phyloP scores from a whole-genome alignment of 2,797 vertebrate species.

The Sebastes nivosus region DNA sequence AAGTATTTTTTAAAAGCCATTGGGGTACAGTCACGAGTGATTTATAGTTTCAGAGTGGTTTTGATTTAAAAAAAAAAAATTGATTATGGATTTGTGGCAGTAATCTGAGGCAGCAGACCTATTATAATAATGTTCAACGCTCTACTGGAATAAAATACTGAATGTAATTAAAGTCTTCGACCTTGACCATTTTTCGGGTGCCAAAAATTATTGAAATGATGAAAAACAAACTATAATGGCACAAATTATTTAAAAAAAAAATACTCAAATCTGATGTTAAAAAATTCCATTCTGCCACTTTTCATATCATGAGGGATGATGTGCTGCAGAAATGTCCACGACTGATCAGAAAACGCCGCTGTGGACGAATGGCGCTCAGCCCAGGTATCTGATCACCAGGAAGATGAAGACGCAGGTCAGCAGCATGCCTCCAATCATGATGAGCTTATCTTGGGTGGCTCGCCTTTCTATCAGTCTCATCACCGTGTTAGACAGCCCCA shows the following conservation, averaged over 20 bases:
- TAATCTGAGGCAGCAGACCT: slow-evolving; percentile 12
- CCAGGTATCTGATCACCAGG: slow-evolving; percentile 92
- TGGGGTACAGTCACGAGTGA: slow-evolving; percentile 10
- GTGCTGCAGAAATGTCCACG: slow-evolving; percentile 55
- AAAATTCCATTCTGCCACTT: slow-evolving; percentile 33
- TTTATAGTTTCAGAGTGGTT: slow-evolving; percentile 51
- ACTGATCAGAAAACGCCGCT: not conserved
- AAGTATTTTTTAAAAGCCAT: not conserved
- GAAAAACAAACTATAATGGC: slow-evolving; percentile 22
- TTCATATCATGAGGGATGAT: slow-evolving; percentile 67
- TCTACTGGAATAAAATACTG: slow-evolving; percentile 61
- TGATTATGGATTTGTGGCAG: slow-evolving; percentile 13
- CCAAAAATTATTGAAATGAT: not conserved
- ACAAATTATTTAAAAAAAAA: slow-evolving; percentile 27
- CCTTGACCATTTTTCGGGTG: slow-evolving; percentile 13
- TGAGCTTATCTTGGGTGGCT: slow-evolving; percentile 95
- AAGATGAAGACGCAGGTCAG: slow-evolving; percentile 94
- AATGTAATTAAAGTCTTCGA: slow-evolving; percentile 7
- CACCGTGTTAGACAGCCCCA: slow-evolving; percentile 97
- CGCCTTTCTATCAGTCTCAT: slow-evolving; percentile 97
- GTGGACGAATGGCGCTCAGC: slow-evolving; percentile 76
- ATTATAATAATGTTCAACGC: slow-evolving; percentile 3
- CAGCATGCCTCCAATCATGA: slow-evolving; percentile 97
- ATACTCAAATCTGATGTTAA: slow-evolving; percentile 15
- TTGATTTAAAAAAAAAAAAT: not conserved